These are phyloP conservation scores for Phodopus roborovskii DNA, from an alignment of 2,113 vertebrate species.

Conservation along the genomic window DNA sequence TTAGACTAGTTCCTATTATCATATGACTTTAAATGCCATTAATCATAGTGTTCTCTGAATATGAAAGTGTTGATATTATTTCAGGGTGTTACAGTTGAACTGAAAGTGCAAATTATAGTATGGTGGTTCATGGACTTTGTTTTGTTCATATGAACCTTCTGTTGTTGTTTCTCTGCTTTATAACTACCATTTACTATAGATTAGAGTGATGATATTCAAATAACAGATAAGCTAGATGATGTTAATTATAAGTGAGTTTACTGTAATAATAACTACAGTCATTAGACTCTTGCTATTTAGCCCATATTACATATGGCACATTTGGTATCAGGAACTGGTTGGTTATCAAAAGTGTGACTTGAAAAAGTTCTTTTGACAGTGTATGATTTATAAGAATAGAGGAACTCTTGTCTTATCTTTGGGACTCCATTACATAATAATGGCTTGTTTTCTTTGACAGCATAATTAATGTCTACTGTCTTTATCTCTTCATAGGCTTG, in stretches of 20 bases:
- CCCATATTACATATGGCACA: neutral
- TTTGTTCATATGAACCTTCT: neutral
- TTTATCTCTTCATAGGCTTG: neutral
- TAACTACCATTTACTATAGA: conserved; percentile 8
- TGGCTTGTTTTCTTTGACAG: neutral
- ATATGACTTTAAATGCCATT: neutral
- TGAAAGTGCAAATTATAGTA: conserved; percentile 7
- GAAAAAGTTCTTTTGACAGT: neutral
- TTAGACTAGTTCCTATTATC: neutral
- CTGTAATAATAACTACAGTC: neutral
- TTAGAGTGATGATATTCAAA: conserved; percentile 1
- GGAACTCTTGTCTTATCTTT: conserved; percentile 12
- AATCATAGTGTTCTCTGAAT: neutral
- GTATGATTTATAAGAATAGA: neutral
- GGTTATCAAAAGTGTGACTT: neutral
- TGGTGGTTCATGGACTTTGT: conserved; percentile 2
- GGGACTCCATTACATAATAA: neutral
- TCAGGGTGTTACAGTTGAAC: neutral
- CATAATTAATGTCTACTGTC: neutral
- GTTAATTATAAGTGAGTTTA: neutral
- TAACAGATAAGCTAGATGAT: neutral
- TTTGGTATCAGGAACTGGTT: neutral
- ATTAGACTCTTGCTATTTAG: conserved; percentile 2
- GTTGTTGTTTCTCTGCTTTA: neutral
- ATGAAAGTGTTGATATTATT: neutral